Base-by-base conservation (phyloP, 1,140 invertebrate species). In the Philopotamus ludificatus region DNA sequence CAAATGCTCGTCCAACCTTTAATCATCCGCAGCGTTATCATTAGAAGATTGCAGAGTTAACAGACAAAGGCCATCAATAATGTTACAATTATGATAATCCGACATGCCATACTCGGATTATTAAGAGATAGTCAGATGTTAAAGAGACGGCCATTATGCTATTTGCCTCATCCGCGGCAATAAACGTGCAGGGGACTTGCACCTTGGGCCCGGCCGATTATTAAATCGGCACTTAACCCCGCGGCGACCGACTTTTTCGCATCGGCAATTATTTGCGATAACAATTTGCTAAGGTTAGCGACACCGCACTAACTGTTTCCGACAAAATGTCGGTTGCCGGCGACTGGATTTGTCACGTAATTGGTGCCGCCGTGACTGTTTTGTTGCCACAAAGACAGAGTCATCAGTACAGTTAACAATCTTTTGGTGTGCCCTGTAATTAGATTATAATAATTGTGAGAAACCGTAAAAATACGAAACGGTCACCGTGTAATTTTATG, bases 361-460 rank as follows among this genome's bases (percentile, higher is more conserved):
- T 70, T 64, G 64, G 49, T 55, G 44, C 59, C 67, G 34, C 45
- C 34, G 66, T 22, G 23, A 54, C 21, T 4, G 39, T 20, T 20
- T n/a, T n/a, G n/a, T n/a, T 7, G 42, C 42, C 18, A 64, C 57
- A 41, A 65, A 23, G 54, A 22, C 50, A 28, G 34, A 66, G 51
- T 41, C 50, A 66, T 60, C 34, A 44, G 63, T 65, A 65, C 63
- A 59, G 63, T 65, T 65, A 65, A 28, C 45, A 45, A 65, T 65
- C 57, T 68, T 68, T 68, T 45, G 63, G 62, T 61, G 63, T 62
- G 45, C 54, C 49, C 45, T 60, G 65, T 70, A 70, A 70, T 70
- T 66, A 70, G 68, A 66, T 70, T 70, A 66, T 66, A 66, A 70
- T 70, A 70, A 70, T 70, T 70, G 68, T 70, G 64, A 66, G 68